Conservation (phyloP, 2,888 invertebrate species). For the Pyrrhia umbra region DNA sequence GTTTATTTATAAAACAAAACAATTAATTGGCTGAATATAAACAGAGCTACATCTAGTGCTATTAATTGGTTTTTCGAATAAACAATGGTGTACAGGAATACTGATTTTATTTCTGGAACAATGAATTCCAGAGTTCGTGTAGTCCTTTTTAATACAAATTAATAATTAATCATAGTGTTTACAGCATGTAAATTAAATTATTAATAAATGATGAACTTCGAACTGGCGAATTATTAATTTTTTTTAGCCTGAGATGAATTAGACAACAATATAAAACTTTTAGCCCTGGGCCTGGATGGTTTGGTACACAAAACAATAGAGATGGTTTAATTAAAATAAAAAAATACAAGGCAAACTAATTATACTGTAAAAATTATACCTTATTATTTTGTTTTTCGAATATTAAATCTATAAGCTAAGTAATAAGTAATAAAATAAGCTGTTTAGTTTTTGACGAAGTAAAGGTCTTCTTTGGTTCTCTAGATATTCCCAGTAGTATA, state of each 20-base stretch:
- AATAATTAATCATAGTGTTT: background rate
- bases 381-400: background rate
- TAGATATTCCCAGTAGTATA: background rate
- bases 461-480: background rate
- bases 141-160: too few species aligned
- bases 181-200: background rate
- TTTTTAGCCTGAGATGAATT: background rate
- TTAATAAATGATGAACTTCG: background rate
- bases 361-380: background rate
- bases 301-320: conserved; percentile 7
- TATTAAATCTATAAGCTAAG: background rate
- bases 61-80: conserved; percentile 26
- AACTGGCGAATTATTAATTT: background rate
- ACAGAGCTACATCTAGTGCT: conserved; percentile 3
- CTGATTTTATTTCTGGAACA: background rate
- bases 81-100: conserved; percentile 8
- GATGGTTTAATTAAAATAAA: background rate
- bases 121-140: background rate
- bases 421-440: background rate
- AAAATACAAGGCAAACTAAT: background rate
- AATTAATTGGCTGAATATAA: conserved; percentile 23
- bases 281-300: conserved; percentile 4
- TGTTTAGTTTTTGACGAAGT: background rate
- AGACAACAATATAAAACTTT: conserved; percentile 5
- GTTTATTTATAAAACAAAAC: conserved; percentile 18